Conservation (phyloP, 2,888 invertebrate species). For the Callosobruchus maculatus region DNA sequence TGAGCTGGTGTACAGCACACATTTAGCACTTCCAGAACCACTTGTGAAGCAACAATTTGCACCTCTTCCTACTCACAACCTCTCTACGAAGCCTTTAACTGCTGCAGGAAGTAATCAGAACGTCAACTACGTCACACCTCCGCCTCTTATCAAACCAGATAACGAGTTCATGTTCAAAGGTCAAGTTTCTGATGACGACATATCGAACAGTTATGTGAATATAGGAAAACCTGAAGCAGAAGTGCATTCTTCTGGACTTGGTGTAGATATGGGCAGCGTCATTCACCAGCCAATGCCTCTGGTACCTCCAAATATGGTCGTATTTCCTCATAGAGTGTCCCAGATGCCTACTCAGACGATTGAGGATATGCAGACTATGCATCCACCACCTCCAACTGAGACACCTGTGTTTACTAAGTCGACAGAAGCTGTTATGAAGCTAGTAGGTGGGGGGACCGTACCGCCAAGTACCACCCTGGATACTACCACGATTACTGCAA, state of each 20-base stretch:
- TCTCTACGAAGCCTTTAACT: constrained; percentile 25
- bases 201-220: constrained; percentile 47
- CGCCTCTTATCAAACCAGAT: constrained; percentile 26
- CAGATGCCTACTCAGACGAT: constrained; percentile 36
- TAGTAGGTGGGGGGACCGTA: constrained; percentile 32
- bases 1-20: constrained; percentile 24
- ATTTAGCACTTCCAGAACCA: constrained; percentile 30
- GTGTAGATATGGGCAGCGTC: constrained; percentile 22
- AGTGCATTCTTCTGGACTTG: constrained; percentile 40
- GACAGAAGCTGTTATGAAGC: constrained; percentile 23
- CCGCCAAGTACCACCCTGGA: constrained; percentile 3
- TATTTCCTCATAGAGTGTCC: constrained; percentile 13
- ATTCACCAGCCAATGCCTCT: constrained; percentile 7
- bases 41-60: constrained; percentile 32
- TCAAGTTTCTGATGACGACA: constrained; percentile 46
- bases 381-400: constrained; percentile 52
- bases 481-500: constrained; percentile 15
- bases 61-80: constrained; percentile 25
- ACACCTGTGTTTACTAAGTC: constrained; percentile 26
- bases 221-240: constrained; percentile 50
- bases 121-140: constrained; percentile 36
- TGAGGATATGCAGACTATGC: constrained; percentile 61
- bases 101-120: constrained; percentile 35
- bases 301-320: constrained; percentile 18
- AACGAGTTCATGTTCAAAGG: constrained; percentile 45